phyloP scores from a whole-genome alignment of 2,113 vertebrate genomes.

The Paradisaea rubra region DNA sequence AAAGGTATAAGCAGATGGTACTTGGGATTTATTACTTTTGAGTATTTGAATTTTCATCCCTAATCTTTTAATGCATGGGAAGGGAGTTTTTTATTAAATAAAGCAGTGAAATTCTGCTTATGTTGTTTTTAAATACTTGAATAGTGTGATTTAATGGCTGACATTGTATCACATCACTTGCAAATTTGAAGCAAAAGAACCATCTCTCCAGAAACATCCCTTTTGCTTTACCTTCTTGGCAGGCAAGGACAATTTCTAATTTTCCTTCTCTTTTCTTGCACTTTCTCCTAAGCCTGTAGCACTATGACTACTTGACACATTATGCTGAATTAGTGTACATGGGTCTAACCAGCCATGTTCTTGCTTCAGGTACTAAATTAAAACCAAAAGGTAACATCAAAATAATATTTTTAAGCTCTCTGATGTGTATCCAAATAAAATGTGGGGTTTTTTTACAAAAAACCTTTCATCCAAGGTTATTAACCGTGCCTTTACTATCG shows the following conservation, averaged over 20 bases:
- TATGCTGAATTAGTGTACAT: background rate
- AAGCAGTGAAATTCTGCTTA: background rate
- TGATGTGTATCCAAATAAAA: background rate
- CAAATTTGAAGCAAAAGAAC: background rate
- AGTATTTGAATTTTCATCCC: background rate
- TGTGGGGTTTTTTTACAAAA: background rate
- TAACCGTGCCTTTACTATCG: background rate
- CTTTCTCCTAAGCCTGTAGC: background rate
- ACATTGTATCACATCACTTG: background rate
- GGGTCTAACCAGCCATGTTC: background rate
- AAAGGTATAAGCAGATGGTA: background rate
- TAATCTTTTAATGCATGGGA: background rate
- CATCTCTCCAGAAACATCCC: accelerated
- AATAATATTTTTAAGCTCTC: background rate
- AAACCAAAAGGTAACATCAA: background rate
- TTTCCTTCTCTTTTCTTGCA: background rate
- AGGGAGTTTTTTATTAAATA: background rate
- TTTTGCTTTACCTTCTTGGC: background rate
- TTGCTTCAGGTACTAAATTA: background rate
- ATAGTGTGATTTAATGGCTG: background rate
- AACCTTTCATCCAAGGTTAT: background rate
- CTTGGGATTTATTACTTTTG: background rate
- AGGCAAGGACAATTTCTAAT: background rate
- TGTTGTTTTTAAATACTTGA: background rate
- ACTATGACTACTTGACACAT: background rate